Evolutionary conservation across 2,888 invertebrate genomes (phyloP), one percentile per base, ranked within the genome.

Genomic region (Sphecodes monilicornis): DNA sequence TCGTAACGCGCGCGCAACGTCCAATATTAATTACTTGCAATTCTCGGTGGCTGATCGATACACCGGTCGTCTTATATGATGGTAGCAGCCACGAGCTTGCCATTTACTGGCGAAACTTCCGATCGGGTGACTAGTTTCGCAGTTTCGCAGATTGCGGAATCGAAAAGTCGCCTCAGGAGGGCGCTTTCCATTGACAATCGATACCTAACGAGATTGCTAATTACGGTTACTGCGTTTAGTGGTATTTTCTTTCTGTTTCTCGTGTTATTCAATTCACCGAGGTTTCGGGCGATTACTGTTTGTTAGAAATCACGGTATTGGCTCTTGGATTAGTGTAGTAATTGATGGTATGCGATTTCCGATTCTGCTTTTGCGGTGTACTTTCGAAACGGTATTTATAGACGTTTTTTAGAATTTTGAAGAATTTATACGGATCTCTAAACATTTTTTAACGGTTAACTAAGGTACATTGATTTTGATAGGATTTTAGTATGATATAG

Each of bases 21-120:
- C 54, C 64, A 22, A 73, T 80, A 80, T 76, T 76, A 85, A 85
- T 85, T 84, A 54, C 66, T 64, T 46, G 68, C 57, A 68, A 69
- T 74, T 68, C 41, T 18, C 64, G 41, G 36, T 68, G 36, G 10
- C 66, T 39, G 36, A 32, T 26, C 32, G 43, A 41, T 39, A 18
- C 41, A 66, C 22, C 6, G 6, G 6, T 1, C 54, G 11, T 36
- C 68, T 69, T 18, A 32, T 36, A 16, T 6, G 29, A 10, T 8
- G 16, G 3, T 26, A 8, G 60, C 60, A 1, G 6, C 60, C 6
- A 16, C 29, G 29, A 18, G 29, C 69, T 69, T 4, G 39, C 39
- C 39, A n/a, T 39, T 36, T 68, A 39, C 22, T 11, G 11, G n/a
- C 22, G 39, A n/a, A 68, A 60, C 60, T 29, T 29, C 10, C n/a